Percentiles rank a stretch among this genome's conserved stretches.
These are phyloP conservation scores for cat (Felis catus) DNA, from an alignment of 2,113 vertebrate species.

Conservation along the genomic window DNA sequence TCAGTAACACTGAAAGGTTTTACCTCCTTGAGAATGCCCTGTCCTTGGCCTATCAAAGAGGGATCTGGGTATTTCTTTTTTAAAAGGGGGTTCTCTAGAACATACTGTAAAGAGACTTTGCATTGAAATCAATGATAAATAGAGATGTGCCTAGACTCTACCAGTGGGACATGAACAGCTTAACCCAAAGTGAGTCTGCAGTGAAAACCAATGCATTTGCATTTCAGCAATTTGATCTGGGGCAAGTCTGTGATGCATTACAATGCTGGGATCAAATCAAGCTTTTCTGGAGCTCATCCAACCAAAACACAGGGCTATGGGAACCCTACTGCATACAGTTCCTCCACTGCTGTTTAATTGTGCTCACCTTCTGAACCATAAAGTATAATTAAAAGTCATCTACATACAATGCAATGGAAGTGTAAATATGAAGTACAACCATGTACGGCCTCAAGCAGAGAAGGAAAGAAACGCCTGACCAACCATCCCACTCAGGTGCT, in stretches of 20 bases:
- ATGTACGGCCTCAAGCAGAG: background rate
- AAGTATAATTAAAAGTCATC: slow-evolving; percentile 69
- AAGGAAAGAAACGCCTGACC: background rate
- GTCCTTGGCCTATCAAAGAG: background rate
- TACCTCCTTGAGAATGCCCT: background rate
- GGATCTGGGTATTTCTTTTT: slow-evolving; percentile 22
- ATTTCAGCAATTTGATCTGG: slow-evolving; percentile 74
- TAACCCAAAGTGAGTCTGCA: slow-evolving; percentile 58
- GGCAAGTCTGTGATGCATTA: slow-evolving; percentile 77
- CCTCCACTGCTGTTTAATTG: slow-evolving; percentile 77
- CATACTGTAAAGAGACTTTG: slow-evolving; percentile 36
- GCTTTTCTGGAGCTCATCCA: slow-evolving; percentile 80
- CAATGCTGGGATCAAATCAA: slow-evolving; percentile 78
- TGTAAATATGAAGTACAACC: slow-evolving; percentile 21
- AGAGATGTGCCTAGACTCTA: slow-evolving; percentile 63
- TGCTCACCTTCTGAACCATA: slow-evolving; percentile 75
- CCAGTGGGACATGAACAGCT: slow-evolving; percentile 62
- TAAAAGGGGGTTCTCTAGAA: background rate
- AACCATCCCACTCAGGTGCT: background rate
- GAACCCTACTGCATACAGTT: slow-evolving; percentile 72
- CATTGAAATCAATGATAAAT: slow-evolving; percentile 51
- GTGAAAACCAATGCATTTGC: slow-evolving; percentile 72
- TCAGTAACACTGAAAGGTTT: slow-evolving; percentile 16
- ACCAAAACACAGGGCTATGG: slow-evolving; percentile 77
- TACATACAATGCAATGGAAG: slow-evolving; percentile 20